A percentile compares a stretch with the other conserved stretches of the same genome.
These are phyloP conservation scores for Dryadula phaetusa DNA, from an alignment of 2,888 invertebrate species.

Conservation along the genomic window DNA sequence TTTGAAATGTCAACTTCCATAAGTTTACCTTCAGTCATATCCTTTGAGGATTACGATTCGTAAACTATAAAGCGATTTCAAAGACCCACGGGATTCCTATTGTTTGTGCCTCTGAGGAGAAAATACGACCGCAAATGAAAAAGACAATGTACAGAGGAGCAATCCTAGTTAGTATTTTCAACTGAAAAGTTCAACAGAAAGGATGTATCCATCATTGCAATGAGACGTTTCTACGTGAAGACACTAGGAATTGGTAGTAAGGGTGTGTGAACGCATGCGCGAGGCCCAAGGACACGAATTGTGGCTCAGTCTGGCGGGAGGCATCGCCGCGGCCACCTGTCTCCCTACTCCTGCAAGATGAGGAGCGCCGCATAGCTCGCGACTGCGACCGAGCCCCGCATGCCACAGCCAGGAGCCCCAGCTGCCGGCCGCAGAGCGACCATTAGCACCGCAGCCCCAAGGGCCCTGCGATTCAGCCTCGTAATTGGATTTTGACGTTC, in stretches of 20 bases:
- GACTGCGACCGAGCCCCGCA: slow-evolving; percentile 66
- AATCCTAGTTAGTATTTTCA: slow-evolving; percentile 45
- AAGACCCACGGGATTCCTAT: slow-evolving; percentile 26
- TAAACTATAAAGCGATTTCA: slow-evolving; percentile 29
- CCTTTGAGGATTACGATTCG: slow-evolving; percentile 17
- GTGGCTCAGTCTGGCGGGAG: slow-evolving; percentile 79
- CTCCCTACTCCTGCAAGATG: slow-evolving; percentile 60
- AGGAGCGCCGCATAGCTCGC: slow-evolving; percentile 75
- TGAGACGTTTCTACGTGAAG: slow-evolving; percentile 55
- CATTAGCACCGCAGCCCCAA: slow-evolving; percentile 76
- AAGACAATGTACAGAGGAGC: slow-evolving; percentile 51
- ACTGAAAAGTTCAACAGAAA: slow-evolving; percentile 48
- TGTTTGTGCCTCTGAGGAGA: slow-evolving; percentile 34
- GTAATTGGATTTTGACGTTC: slow-evolving; percentile 83
- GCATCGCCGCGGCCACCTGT: slow-evolving; percentile 74
- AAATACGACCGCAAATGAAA: slow-evolving; percentile 52
- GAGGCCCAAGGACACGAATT: slow-evolving; percentile 73
- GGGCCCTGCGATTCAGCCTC: slow-evolving; percentile 81
- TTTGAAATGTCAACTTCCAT: slow-evolving; percentile 46
- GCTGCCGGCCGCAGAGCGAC: slow-evolving; percentile 72
- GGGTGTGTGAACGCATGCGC: slow-evolving; percentile 76
- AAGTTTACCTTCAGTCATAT: slow-evolving; percentile 31
- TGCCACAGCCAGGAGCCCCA: slow-evolving; percentile 69
- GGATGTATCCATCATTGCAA: slow-evolving; percentile 60
- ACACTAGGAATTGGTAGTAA: slow-evolving; percentile 69